phyloP scores from a whole-genome alignment of 2,888 invertebrate genomes.

The Aspidiotus destructor region DNA sequence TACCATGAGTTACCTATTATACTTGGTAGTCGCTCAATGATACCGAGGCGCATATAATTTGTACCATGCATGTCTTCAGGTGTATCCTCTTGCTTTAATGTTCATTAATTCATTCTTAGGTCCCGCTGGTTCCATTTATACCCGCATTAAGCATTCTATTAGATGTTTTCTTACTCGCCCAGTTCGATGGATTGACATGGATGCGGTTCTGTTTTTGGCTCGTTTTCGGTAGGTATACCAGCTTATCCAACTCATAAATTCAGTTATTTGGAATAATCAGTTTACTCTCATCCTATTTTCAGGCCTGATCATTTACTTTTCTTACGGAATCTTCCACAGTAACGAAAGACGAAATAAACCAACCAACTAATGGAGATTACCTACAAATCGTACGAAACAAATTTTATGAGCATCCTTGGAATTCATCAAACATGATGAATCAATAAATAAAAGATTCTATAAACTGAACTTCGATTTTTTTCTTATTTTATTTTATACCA shows the following conservation, averaged over 20 bases:
- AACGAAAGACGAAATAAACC: constrained; percentile 13
- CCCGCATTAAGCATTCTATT: constrained; percentile 71
- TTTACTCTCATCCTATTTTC: neutral
- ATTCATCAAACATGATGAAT: too few relatives aligned
- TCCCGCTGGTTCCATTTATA: constrained; percentile 70
- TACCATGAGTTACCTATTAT: too few relatives aligned
- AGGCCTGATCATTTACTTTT: constrained; percentile 23
- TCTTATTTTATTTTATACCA: too few relatives aligned
- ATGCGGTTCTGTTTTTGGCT: constrained; percentile 72
- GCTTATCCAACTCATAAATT: neutral
- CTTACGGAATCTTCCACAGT: constrained; percentile 21
- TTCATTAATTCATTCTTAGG: constrained; percentile 45
- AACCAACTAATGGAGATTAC: too few relatives aligned
- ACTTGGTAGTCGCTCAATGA: too few relatives aligned
- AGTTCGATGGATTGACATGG: constrained; percentile 70
- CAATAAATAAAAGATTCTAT: too few relatives aligned
- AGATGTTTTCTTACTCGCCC: constrained; percentile 75
- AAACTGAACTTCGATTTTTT: too few relatives aligned
- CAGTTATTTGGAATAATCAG: neutral
- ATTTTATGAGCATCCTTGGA: too few relatives aligned
- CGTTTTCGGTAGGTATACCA: constrained; percentile 51
- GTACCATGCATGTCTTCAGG: too few relatives aligned
- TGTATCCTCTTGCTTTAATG: too few relatives aligned
- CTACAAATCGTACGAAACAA: too few relatives aligned
- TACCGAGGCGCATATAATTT: too few relatives aligned